Evolutionary conservation across 2,113 vertebrate species (phyloP), one percentile per base, ranked within the genome.

Genomic region (Agelaius phoeniceus): DNA sequence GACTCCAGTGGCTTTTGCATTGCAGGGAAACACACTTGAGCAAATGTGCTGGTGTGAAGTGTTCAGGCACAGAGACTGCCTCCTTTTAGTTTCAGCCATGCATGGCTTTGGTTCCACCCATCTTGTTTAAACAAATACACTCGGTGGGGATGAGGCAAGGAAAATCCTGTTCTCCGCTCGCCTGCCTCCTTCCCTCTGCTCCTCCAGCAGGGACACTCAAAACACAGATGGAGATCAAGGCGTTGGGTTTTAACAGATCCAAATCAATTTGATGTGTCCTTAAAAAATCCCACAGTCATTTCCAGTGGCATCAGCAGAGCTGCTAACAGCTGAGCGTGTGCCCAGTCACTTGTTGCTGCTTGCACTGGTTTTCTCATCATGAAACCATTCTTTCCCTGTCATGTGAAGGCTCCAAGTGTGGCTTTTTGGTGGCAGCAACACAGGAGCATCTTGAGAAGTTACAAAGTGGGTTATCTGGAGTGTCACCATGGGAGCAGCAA

Each of bases 31-130:
- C 41, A n/a, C 63, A 49, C 65, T 84, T 63, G 82, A 95, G 72
- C 49, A 90, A 97, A 93, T 75, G 79, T 84, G 72, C 88, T 88
- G 85, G 48, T 68, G 58, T 78, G 90, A 93, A 81, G 65, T 52
- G 52, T 44, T 90, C 52, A 81, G 72, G 93, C 68, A 63, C 63
- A 83, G 41, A 91, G 59, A 63, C 22, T 49, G 72, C 31, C 58
- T 96, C 73, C 85, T 93, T 97, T 97, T 37, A 94, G 85, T 75
- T 94, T 96, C 94, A 93, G 52, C 73, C 96, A 96, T 93, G 96
- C 93, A 57, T 95, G 88, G 75, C 96, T 96, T 88, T 0, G 2
- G 92, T 94, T 93, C 96, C 96, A 92, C 96, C 96, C 93, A 57
- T 90, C 90, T 95, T 89, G 79, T 93, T 96, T 95, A 91, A 96